phyloP scores from a whole-genome alignment of 2,113 vertebrate genomes.

The Vulpes lagopus region DNA sequence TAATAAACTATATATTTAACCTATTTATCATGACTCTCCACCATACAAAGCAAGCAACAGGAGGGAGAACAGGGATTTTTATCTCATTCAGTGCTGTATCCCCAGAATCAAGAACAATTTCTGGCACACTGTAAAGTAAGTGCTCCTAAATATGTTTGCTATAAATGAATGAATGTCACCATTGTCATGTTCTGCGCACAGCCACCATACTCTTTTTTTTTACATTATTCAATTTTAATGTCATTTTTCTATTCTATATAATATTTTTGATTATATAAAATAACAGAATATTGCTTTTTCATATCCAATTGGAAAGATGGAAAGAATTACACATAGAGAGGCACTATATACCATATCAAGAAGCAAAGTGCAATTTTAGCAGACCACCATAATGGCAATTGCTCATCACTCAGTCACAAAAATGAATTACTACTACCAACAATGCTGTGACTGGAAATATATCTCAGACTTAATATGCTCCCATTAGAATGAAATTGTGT shows the following conservation, averaged over 20 bases:
- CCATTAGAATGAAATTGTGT: constrained; percentile 19
- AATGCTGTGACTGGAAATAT: neutral
- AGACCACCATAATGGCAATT: neutral
- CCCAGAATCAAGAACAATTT: neutral
- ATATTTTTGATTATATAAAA: neutral
- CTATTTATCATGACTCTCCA: neutral
- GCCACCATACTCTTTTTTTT: neutral
- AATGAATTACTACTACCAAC: neutral
- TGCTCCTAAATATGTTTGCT: neutral
- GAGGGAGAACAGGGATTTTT: neutral
- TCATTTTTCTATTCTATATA: neutral
- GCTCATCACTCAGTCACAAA: neutral
- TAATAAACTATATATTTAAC: neutral
- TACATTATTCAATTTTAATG: neutral
- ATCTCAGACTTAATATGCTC: neutral
- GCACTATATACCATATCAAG: neutral
- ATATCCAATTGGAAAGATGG: neutral
- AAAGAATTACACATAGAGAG: neutral
- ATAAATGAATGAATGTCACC: neutral
- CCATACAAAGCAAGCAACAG: neutral
- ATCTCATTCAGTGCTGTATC: neutral
- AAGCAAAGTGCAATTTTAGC: neutral
- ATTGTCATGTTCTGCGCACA: neutral
- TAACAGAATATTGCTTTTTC: neutral
- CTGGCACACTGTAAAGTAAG: neutral